Conservation (phyloP, 2,797 vertebrate genomes). For the Huso huso region DNA sequence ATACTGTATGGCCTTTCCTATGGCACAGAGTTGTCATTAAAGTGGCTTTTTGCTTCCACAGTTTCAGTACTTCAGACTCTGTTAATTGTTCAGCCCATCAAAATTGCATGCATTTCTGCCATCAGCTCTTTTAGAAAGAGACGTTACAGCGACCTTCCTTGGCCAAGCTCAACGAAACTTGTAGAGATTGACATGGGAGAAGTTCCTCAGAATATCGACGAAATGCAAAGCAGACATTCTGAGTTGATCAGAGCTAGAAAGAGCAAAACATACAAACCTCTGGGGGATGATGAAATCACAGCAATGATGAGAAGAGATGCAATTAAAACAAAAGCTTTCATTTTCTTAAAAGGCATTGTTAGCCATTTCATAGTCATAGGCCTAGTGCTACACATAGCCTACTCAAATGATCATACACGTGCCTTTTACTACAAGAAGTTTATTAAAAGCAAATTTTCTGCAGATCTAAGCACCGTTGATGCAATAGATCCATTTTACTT, state of each 20-base stretch:
- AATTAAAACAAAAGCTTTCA: conserved; percentile 24
- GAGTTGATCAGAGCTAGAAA: conserved; percentile 2
- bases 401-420: conserved; percentile 9
- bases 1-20: conserved; percentile 51
- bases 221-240: conserved; percentile 12
- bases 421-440: conserved; percentile 35
- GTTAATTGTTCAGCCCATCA: conserved; percentile 37
- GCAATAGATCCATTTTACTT: conserved; percentile 27
- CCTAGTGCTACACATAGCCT: conserved; percentile 25
- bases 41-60: conserved; percentile 48
- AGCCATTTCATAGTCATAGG: conserved; percentile 36
- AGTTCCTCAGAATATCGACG: fast-evolving
- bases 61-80: conserved; percentile 35
- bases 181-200: conserved; percentile 23
- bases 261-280: conserved; percentile 36
- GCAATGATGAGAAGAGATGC: conserved; percentile 28
- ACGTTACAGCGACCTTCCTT: conserved; percentile 30
- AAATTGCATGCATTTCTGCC: conserved; percentile 26
- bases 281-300: conserved; percentile 30
- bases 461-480: conserved; percentile 13
- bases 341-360: conserved; percentile 21
- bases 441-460: conserved; percentile 28
- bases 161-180: conserved; percentile 26
- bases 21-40: conserved; percentile 35
- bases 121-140: conserved; percentile 16